These are phyloP conservation scores for Clepsis dumicolana DNA, from an alignment of 2,888 invertebrate species.

Conservation along the genomic window DNA sequence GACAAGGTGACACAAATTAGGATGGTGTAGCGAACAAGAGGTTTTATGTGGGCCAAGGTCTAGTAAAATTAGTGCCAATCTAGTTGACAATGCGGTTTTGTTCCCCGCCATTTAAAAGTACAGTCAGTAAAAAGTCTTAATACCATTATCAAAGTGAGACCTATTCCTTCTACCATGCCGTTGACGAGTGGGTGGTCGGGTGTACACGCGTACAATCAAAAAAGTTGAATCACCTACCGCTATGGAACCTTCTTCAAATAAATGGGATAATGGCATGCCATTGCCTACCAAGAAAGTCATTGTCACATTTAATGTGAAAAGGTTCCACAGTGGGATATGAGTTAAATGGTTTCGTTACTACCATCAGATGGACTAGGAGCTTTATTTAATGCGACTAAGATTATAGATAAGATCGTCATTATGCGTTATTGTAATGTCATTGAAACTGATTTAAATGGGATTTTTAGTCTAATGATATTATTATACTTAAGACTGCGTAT, in stretches of 20 bases:
- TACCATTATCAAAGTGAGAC: not conserved
- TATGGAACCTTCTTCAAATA: not conserved
- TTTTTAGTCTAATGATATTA: not conserved
- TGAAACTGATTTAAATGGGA: slow-evolving; percentile 25
- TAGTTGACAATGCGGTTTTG: slow-evolving; percentile 59
- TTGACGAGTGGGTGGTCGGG: not conserved
- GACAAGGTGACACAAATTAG: slow-evolving; percentile 70
- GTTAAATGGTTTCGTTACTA: not conserved
- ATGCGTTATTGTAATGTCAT: slow-evolving; percentile 22
- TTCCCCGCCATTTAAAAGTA: slow-evolving; percentile 27
- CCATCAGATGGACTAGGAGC: slow-evolving; percentile 12
- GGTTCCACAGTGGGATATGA: not conserved
- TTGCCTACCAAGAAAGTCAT: not conserved
- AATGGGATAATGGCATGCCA: not conserved
- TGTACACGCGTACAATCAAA: slow-evolving; percentile 2
- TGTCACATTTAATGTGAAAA: not conserved
- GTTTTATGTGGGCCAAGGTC: slow-evolving; percentile 69
- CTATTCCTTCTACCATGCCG: not conserved
- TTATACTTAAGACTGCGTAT: not conserved
- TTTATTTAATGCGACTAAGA: slow-evolving; percentile 29
- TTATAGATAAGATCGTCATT: slow-evolving; percentile 22
- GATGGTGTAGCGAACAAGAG: slow-evolving; percentile 56
- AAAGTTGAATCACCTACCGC: not conserved
- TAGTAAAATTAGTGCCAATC: slow-evolving; percentile 62
- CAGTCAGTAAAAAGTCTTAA: slow-evolving; percentile 1